Evolutionary conservation across 2,113 vertebrate species (phyloP), one percentile per base, ranked within the genome.

Genomic region (Nematolebias whitei): DNA sequence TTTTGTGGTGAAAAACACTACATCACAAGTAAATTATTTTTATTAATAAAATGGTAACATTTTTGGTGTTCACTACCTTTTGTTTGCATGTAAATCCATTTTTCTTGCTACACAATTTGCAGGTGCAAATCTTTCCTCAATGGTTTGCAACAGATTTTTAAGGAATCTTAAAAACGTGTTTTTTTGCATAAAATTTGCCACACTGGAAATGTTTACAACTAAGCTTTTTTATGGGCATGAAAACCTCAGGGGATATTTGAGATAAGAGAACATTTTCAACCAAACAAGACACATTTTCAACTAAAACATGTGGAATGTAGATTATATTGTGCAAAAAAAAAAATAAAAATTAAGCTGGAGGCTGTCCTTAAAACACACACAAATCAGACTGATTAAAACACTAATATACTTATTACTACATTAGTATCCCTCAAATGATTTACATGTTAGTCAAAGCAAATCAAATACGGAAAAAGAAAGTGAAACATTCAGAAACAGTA

Each of bases 391-490:
- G 3, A 4, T 7, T 18, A 51, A 73, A 74, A 61, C 40, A 23
- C 19, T 13, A 19, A 49, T 22, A 49, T 16, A 5, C 49, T 60
- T 55, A n/a, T n/a, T n/a, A 62, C 43, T 64, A 48, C n/a, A 47
- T 9, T 2, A 6, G 54, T 57, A 40, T 58, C 52, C 55, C 20
- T 51, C 22, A 67, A 52, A 67, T 62, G 65, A 20, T 63, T 26
- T 7, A 23, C 40, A 23, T 64, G 52, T 69, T 48, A 71, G 67
- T 79, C 58, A 68, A 39, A 75, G 53, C 53, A 67, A 41, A 71
- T 70, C 57, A 47, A 71, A 63, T 3, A 41, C 54, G 48, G 18
- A 61, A 71, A 83, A 38, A 38, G 70, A 81, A 87, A 87, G 71
- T 9, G 44, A 76, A 71, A 73, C 4, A 40, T 24, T 53, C 38